These are phyloP conservation scores for Brachypterus glaber DNA, from an alignment of 2,888 invertebrate species.

Conservation along the genomic window DNA sequence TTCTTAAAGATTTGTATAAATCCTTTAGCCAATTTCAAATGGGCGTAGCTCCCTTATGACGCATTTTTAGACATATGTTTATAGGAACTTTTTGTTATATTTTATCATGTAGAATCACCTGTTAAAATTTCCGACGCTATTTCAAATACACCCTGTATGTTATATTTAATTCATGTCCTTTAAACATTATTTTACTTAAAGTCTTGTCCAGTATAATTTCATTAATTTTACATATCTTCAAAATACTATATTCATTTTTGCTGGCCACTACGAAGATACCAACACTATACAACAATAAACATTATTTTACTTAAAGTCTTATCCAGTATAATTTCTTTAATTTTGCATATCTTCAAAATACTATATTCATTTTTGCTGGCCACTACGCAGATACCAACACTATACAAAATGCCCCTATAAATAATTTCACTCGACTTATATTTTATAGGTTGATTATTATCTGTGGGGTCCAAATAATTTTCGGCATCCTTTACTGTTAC, in stretches of 20 bases:
- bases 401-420: not conserved
- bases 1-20: too few species aligned
- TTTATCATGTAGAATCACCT: too few species aligned
- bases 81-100: too few species aligned
- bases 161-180: not conserved
- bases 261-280: not conserved
- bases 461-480: not conserved
- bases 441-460: not conserved
- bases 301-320: slow-evolving; percentile 1
- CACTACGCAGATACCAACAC: not conserved
- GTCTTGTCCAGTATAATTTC: not conserved
- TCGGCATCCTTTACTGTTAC: not conserved
- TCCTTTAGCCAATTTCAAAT: too few species aligned
- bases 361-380: not conserved
- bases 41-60: too few species aligned
- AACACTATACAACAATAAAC: slow-evolving; percentile 1
- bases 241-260: not conserved
- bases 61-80: too few species aligned
- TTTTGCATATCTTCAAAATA: not conserved
- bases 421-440: slow-evolving; percentile 1
- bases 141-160: too few species aligned
- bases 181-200: slow-evolving; percentile 1
- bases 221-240: not conserved
- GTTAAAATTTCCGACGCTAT: too few species aligned
- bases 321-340: not conserved